Conservation (phyloP, 2,797 vertebrate genomes). For the Clarias platycephalus region DNA sequence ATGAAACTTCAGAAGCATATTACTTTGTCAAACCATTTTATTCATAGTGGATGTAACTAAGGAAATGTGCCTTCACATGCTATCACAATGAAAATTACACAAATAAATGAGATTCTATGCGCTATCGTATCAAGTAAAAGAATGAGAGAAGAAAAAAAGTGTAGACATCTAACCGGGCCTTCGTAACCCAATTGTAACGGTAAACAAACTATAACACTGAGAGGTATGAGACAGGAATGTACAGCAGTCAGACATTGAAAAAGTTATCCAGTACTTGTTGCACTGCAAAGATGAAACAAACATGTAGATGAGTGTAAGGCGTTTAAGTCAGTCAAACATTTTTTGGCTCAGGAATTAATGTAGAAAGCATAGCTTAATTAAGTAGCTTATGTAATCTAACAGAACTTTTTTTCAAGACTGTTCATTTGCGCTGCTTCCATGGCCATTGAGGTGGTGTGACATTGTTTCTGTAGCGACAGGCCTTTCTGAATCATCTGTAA, state of each 20-base stretch:
- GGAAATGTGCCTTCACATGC: neutral
- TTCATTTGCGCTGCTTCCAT: conserved; percentile 67
- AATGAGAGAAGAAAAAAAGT: neutral
- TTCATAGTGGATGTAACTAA: conserved; percentile 25
- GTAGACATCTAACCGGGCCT: conserved; percentile 16
- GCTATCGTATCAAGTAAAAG: conserved; percentile 15
- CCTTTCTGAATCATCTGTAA: conserved; percentile 66
- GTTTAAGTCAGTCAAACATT: neutral
- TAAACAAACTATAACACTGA: conserved; percentile 36
- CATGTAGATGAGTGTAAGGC: neutral
- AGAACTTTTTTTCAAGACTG: conserved; percentile 25
- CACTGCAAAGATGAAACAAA: neutral
- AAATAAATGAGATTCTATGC: conserved; percentile 5
- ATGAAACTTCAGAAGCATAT: conserved; percentile 19
- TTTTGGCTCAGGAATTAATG: conserved; percentile 12
- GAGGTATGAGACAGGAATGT: conserved; percentile 33
- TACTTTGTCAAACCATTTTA: conserved; percentile 26
- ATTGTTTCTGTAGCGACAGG: conserved; percentile 75
- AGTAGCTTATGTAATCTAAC: conserved; percentile 9
- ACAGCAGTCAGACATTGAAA: conserved; percentile 22
- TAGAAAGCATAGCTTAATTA: neutral
- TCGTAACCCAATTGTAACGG: neutral
- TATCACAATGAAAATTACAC: conserved; percentile 14
- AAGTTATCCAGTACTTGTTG: conserved; percentile 8
- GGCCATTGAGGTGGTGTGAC: conserved; percentile 81